phyloP scores from a whole-genome alignment of 35 echinoderm and acorn worm genomes.

The Heliocidaris erythrogramma region DNA sequence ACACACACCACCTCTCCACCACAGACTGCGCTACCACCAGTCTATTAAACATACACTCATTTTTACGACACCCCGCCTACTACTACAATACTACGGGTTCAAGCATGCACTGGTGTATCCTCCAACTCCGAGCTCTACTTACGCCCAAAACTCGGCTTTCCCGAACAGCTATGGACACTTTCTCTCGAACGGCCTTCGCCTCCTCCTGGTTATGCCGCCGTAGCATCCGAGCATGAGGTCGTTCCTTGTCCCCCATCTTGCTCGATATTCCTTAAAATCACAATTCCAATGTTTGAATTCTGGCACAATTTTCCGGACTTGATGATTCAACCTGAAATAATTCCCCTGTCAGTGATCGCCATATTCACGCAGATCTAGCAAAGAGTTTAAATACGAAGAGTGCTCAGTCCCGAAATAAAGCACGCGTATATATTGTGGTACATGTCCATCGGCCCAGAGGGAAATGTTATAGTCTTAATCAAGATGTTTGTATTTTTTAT shows the following conservation, averaged over 20 bases:
- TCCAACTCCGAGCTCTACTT: conserved; percentile 8
- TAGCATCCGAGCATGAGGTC: conserved; percentile 63
- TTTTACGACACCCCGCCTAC: background rate
- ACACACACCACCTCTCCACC: background rate
- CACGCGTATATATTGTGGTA: too few species aligned
- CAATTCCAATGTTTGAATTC: background rate
- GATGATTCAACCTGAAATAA: conserved; percentile 22
- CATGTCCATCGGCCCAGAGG: too few species aligned
- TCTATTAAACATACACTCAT: background rate
- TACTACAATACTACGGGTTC: background rate
- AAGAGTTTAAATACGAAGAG: too few species aligned
- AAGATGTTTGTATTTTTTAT: too few species aligned
- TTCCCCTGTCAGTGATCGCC: background rate
- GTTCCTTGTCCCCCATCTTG: conserved; percentile 48
- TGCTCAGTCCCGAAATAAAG: too few species aligned
- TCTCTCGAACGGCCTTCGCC: conserved; percentile 70
- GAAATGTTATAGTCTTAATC: too few species aligned
- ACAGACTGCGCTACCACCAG: too few species aligned
- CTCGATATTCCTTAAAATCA: background rate
- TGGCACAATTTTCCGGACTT: background rate
- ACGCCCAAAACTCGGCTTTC: conserved; percentile 70
- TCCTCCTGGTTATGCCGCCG: conserved; percentile 25
- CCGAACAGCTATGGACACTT: conserved; percentile 78
- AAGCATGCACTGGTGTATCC: background rate
- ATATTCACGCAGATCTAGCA: too few species aligned